A percentile compares a stretch with the other conserved stretches of the same genome.
Evolutionary conservation across 2,888 invertebrate genomes (phyloP).

Genomic region (Hirtodrosophila duncani): DNA sequence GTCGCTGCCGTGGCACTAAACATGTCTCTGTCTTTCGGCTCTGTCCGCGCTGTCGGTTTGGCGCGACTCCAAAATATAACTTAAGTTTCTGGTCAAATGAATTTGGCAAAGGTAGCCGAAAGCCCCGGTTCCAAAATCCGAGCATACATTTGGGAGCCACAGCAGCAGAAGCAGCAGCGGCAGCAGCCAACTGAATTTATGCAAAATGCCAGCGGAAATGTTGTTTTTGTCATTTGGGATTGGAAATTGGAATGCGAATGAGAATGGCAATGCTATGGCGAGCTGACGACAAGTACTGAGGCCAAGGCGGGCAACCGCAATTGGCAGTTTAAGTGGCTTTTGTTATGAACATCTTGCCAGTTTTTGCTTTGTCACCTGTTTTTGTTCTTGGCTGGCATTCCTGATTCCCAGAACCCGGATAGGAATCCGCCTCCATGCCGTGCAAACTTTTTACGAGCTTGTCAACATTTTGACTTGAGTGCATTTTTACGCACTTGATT

Average conservation of each 20-base stretch:
- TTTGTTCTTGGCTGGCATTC: constrained; percentile 33
- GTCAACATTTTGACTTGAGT: constrained; percentile 69
- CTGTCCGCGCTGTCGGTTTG: constrained; percentile 39
- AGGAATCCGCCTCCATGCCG: too few species aligned
- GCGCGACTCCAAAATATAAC: constrained; percentile 74
- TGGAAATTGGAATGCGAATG: neutral
- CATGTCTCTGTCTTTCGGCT: constrained; percentile 56
- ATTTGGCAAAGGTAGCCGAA: constrained; percentile 76
- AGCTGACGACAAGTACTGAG: neutral
- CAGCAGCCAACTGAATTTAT: constrained; percentile 49
- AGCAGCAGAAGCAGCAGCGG: too few species aligned
- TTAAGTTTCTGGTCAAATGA: constrained; percentile 78
- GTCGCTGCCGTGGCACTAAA: constrained; percentile 72
- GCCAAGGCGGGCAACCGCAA: constrained; percentile 45
- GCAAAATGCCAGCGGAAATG: constrained; percentile 55
- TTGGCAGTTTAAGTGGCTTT: constrained; percentile 64
- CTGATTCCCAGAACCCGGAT: constrained; percentile 24
- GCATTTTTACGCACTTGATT: constrained; percentile 57
- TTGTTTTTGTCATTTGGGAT: constrained; percentile 30
- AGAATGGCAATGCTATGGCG: neutral
- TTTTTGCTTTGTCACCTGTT: constrained; percentile 71
- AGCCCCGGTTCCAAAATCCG: constrained; percentile 32
- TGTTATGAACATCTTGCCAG: constrained; percentile 21
- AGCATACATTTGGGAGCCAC: constrained; percentile 42
- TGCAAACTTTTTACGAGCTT: constrained; percentile 67